Evolutionary conservation across 2,797 vertebrate genomes (phyloP), one percentile per base, ranked within the genome.

Genomic region (Macropodus opercularis): DNA sequence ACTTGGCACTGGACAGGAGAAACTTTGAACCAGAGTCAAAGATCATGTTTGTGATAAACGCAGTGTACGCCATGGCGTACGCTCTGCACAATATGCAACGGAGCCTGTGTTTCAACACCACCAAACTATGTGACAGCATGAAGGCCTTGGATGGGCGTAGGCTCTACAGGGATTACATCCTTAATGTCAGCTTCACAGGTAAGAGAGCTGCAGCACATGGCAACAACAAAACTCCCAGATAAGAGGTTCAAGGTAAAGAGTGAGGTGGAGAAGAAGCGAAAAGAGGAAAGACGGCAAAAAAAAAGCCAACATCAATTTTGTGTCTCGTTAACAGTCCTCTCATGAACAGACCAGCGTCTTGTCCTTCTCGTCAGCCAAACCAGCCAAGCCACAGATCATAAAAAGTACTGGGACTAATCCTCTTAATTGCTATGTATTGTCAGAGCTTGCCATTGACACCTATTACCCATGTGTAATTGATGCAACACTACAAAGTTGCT

Each of bases 41-140:
- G 90, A 98, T 99, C 81, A 99, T 98, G 98, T 99, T 99, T 75
- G 98, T 99, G 56, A 94, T 99, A 57, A 98, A 99, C 1, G 98
- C 98, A 0, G 98, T 99, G n/a, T 99, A 96, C 8, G 96, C 95
- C 15, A 96, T 99, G 93, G 98, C 98, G n/a, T 92, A 94, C 0
- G 96, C 98, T 12, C 91, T 99, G 76, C 96, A 99, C 59, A 92
- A 94, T 67, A 98, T 99, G 96, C 98, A 99, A 77, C 91, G 94
- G 46, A 93, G 93, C 31, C 87, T 98, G 54, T 99, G 98, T 59
- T 88, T 94, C 53, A 98, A 99, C 83, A 97, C 96, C 54, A 98
- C 94, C 47, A 94, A 93, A 62, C 90, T 98, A 58, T 99, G 98
- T 19, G 94, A 98, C 41, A 93, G 93, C 79, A 97, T 99, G 95